A percentile compares a stretch with the other conserved stretches of the same genome.
Evolutionary conservation across 2,888 invertebrate genomes (phyloP).

Genomic region (Pachycephus smyrnensis): DNA sequence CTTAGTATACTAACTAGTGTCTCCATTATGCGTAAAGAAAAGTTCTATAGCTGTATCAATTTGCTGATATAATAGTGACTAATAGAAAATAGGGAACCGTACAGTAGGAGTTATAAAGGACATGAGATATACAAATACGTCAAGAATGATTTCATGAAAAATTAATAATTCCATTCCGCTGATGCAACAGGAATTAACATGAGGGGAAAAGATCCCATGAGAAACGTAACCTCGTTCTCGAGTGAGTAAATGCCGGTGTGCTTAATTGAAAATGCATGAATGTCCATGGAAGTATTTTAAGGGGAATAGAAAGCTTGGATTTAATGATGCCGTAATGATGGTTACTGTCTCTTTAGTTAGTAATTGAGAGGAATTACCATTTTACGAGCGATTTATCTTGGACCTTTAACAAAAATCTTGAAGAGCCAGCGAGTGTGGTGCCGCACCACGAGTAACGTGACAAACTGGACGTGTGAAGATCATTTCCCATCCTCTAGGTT

Average conservation of each 20-base stretch:
- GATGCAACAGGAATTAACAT: conserved; percentile 7
- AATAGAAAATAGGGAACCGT: background rate
- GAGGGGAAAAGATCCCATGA: conserved; percentile 22
- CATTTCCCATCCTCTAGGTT: background rate
- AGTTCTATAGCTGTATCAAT: background rate
- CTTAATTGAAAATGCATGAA: background rate
- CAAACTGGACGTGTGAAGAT: background rate
- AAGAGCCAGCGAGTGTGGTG: background rate
- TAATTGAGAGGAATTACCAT: conserved; percentile 55
- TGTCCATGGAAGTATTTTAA: background rate
- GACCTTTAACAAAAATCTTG: conserved; percentile 39
- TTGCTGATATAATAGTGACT: background rate
- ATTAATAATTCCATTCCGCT: background rate
- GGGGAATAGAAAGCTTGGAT: background rate
- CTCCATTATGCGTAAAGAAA: too few species aligned
- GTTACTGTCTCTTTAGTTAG: conserved; percentile 38
- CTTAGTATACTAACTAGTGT: too few species aligned
- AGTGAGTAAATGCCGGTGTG: background rate
- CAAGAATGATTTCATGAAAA: background rate
- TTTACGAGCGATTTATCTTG: conserved; percentile 50
- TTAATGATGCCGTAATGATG: background rate
- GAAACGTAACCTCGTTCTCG: conserved; percentile 43
- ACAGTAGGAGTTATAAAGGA: background rate
- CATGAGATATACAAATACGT: background rate
- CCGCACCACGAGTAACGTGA: background rate